A percentile compares a stretch with the other conserved stretches of the same genome.
phyloP scores from a whole-genome alignment of 2,888 invertebrate species.

The Cactoblastis cactorum region DNA sequence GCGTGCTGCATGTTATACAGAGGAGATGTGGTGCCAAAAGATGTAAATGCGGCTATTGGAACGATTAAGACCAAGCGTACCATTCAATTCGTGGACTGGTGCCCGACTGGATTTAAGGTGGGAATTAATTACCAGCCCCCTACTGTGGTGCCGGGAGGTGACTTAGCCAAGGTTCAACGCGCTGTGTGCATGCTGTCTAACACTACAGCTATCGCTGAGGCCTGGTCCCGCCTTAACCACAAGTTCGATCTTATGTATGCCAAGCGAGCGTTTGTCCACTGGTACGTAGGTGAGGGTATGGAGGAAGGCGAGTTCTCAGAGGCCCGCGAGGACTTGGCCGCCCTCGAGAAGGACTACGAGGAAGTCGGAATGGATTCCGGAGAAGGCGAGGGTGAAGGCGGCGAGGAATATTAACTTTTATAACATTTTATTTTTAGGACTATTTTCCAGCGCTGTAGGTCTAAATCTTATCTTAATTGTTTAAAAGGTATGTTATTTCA shows the following conservation, averaged over 20 bases:
- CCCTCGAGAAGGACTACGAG: slow-evolving; percentile 91
- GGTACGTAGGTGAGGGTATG: slow-evolving; percentile 93
- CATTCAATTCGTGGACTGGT: slow-evolving; percentile 96
- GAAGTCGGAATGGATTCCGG: slow-evolving; percentile 92
- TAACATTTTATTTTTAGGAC: slow-evolving; percentile 41
- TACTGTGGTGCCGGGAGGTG: slow-evolving; percentile 94
- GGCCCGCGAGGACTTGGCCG: slow-evolving; percentile 81
- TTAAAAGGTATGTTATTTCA: slow-evolving; percentile 11
- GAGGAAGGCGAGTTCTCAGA: slow-evolving; percentile 93
- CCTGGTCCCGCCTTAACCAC: slow-evolving; percentile 97
- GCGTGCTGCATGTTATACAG: slow-evolving; percentile 97
- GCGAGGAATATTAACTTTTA: slow-evolving; percentile 84
- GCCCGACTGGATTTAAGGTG: slow-evolving; percentile 87
- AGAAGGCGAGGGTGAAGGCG: slow-evolving; percentile 89
- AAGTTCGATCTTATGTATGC: slow-evolving; percentile 98
- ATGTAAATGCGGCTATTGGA: slow-evolving; percentile 95
- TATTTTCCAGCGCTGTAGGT: slow-evolving; percentile 34
- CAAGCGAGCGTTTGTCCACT: slow-evolving; percentile 97
- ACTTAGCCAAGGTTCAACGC: slow-evolving; percentile 94
- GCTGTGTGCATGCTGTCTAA: slow-evolving; percentile 98
- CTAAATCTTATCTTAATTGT: slow-evolving; percentile 26
- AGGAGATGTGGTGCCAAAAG: slow-evolving; percentile 96
- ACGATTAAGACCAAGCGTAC: slow-evolving; percentile 96
- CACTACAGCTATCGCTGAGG: slow-evolving; percentile 98
- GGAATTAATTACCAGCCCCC: slow-evolving; percentile 93